A percentile compares a stretch with the other conserved stretches of the same genome.
phyloP scores from a whole-genome alignment of 1,140 invertebrate species.

The Steinernema khuongi region DNA sequence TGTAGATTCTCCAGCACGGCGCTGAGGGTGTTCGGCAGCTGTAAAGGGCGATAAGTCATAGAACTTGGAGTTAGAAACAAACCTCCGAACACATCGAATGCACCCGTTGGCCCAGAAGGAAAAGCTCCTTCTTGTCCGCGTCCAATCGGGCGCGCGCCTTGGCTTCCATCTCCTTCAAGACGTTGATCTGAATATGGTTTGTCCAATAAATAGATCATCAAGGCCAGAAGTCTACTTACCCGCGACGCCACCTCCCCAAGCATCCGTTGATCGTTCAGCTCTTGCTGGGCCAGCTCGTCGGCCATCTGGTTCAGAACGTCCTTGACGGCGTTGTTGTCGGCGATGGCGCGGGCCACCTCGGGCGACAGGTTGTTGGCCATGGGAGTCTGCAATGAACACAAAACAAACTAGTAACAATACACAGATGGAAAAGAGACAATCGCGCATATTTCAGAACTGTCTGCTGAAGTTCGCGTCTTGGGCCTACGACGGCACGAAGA shows the following conservation, averaged over 20 bases:
- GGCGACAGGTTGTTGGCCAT: background rate
- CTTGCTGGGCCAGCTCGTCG: background rate
- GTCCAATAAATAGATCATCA: background rate
- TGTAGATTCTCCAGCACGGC: background rate
- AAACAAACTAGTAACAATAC: background rate
- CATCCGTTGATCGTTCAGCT: background rate
- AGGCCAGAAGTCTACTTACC: background rate
- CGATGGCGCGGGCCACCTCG: background rate
- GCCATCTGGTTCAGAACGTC: background rate
- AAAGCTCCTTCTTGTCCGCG: background rate
- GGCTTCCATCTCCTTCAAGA: background rate
- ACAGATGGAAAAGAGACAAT: background rate
- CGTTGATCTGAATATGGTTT: background rate
- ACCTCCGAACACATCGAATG: background rate
- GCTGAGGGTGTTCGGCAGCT: background rate
- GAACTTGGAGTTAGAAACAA: background rate
- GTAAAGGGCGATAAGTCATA: background rate
- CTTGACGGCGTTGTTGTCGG: background rate
- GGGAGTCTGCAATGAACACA: background rate
- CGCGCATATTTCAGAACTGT: slow-evolving; percentile 58
- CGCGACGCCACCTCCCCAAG: background rate
- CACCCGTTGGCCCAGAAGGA: background rate
- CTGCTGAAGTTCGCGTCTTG: slow-evolving; percentile 76
- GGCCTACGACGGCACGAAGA: slow-evolving; percentile 90
- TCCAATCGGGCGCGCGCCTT: background rate